A percentile compares a stretch with the other conserved stretches of the same genome.
These are phyloP conservation scores for Anthopleura sola DNA, from an alignment of 64 coral and sea anemone genomes.

Conservation along the genomic window DNA sequence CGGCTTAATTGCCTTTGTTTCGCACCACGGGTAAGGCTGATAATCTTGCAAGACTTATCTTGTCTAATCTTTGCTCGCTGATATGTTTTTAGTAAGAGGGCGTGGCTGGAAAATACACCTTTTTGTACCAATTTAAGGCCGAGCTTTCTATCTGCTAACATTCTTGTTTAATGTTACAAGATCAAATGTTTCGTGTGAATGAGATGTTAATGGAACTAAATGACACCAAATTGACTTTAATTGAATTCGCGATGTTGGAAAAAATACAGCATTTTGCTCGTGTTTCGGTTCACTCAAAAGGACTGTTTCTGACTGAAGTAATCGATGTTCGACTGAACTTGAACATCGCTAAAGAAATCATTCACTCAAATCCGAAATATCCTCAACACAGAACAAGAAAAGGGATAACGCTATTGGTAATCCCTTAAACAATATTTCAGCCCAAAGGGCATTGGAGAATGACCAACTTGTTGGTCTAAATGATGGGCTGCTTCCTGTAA, in stretches of 20 bases:
- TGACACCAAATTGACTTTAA: background rate
- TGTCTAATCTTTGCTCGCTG: background rate
- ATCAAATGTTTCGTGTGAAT: background rate
- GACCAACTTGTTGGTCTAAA: background rate
- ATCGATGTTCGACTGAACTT: background rate
- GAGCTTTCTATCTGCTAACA: background rate
- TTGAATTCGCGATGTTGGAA: background rate
- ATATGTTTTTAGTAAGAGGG: background rate
- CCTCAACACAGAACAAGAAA: background rate
- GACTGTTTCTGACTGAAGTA: background rate
- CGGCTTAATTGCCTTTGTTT: constrained; percentile 2
- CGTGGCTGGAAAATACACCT: background rate
- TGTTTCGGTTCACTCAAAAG: background rate
- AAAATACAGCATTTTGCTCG: background rate
- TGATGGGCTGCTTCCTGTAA: background rate
- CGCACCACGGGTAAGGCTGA: background rate
- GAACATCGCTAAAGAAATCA: background rate
- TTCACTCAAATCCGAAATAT: background rate
- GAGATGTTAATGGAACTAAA: background rate
- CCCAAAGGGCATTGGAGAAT: constrained; percentile 11
- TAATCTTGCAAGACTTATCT: background rate
- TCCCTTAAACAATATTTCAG: background rate
- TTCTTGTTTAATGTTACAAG: background rate
- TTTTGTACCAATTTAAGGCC: background rate
- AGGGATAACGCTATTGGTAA: background rate